phyloP scores from a whole-genome alignment of 1,140 invertebrate genomes.

The Solen grandis region DNA sequence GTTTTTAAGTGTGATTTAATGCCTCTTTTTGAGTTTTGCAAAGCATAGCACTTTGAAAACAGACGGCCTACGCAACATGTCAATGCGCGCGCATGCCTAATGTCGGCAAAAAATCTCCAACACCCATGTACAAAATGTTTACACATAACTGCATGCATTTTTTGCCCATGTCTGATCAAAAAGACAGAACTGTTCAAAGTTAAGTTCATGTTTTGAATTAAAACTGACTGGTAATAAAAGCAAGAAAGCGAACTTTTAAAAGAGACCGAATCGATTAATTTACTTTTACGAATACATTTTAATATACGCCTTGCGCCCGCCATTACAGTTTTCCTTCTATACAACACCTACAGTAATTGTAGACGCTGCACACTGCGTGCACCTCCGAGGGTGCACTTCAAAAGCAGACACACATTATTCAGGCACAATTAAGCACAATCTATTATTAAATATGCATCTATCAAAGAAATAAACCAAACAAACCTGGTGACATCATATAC shows the following conservation, averaged over 20 bases:
- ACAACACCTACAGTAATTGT: background rate
- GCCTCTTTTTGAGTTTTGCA: no score
- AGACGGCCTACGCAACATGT: no score
- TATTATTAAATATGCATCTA: background rate
- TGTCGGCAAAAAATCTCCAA: no score
- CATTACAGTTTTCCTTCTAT: background rate
- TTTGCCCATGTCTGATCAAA: background rate
- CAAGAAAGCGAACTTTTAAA: background rate
- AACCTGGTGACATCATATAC: background rate
- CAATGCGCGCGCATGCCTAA: no score
- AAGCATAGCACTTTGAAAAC: no score
- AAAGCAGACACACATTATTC: background rate
- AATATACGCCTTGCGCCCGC: background rate
- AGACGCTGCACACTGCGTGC: background rate
- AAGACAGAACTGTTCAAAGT: background rate
- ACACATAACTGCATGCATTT: background rate
- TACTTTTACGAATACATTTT: background rate
- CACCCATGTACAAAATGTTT: no score
- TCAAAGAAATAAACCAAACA: background rate
- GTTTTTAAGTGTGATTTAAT: background rate
- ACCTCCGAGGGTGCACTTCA: background rate
- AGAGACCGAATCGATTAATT: background rate
- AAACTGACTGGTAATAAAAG: background rate
- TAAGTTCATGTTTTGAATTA: background rate
- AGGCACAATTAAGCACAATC: background rate